These are phyloP conservation scores for Dioctria linearis DNA, from an alignment of 2,888 invertebrate species.

Conservation along the genomic window DNA sequence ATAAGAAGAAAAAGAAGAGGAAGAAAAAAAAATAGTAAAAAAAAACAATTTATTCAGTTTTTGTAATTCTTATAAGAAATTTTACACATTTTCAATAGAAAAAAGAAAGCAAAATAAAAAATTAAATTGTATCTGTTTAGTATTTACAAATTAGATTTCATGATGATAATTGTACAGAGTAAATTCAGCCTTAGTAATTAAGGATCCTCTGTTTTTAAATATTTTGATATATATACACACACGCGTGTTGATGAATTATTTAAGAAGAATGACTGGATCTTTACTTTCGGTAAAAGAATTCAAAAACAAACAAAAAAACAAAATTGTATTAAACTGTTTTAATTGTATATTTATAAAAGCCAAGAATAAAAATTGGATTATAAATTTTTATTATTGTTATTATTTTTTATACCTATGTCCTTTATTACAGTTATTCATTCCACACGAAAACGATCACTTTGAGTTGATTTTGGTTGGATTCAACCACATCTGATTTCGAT, in stretches of 20 bases:
- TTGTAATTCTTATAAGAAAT: constrained; percentile 23
- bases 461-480: too few relatives aligned
- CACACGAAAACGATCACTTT: too few relatives aligned
- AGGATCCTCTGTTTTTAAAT: constrained; percentile 26
- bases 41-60: constrained; percentile 33
- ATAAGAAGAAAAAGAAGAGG: constrained; percentile 28
- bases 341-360: constrained; percentile 58
- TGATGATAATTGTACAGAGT: background rate
- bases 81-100: constrained; percentile 27
- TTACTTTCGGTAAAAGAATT: constrained; percentile 39
- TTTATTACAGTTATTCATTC: too few relatives aligned
- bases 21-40: constrained; percentile 9
- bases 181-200: constrained; percentile 1
- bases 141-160: background rate
- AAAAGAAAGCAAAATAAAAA: constrained; percentile 17
- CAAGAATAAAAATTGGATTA: constrained; percentile 58
- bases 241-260: constrained; percentile 1
- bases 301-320: background rate
- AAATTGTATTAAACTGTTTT: constrained; percentile 52
- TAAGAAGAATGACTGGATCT: constrained; percentile 33
- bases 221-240: constrained; percentile 7
- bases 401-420: constrained; percentile 15
- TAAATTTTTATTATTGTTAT: constrained; percentile 55
- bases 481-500: too few relatives aligned
- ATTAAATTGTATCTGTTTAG: constrained; percentile 16